Percentiles rank a stretch among this genome's conserved stretches.
Evolutionary conservation across 2,797 vertebrate species (phyloP).

Genomic region (Enteromius viviparus): DNA sequence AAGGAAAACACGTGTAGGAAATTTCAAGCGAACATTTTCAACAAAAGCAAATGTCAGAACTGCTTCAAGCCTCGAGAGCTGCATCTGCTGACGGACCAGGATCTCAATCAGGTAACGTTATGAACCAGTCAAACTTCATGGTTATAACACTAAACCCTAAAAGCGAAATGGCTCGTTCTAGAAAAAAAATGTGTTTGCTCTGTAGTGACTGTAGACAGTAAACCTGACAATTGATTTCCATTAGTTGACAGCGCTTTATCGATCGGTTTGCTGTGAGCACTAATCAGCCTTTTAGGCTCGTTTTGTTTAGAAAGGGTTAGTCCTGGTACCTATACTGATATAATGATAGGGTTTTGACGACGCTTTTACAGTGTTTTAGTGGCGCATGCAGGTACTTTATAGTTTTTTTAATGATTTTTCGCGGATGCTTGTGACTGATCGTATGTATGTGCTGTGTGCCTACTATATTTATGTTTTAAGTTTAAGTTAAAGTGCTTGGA

Average conservation of each 20-base stretch:
- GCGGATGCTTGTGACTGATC: neutral
- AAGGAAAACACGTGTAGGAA: slow-evolving; percentile 96
- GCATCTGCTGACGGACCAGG: slow-evolving; percentile 94
- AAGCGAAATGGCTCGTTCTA: neutral
- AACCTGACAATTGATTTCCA: neutral
- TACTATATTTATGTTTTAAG: neutral
- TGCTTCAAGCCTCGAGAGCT: slow-evolving; percentile 97
- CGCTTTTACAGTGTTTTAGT: neutral
- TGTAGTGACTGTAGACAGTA: neutral
- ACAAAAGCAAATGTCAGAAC: slow-evolving; percentile 99
- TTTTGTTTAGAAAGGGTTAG: neutral
- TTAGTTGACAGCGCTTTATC: neutral
- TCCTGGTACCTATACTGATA: neutral
- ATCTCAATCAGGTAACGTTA: slow-evolving; percentile 89
- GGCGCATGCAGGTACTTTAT: neutral
- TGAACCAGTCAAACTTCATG: slow-evolving; percentile 27
- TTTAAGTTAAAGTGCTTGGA: neutral
- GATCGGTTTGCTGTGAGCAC: neutral
- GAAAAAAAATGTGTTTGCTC: neutral
- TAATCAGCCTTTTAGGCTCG: neutral
- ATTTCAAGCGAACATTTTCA: slow-evolving; percentile 98
- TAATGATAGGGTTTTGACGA: neutral
- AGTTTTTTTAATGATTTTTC: neutral
- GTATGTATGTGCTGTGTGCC: too few relatives aligned
- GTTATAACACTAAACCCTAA: neutral